Conservation (phyloP, 2,113 vertebrate genomes). For the Phainopepla nitens region DNA sequence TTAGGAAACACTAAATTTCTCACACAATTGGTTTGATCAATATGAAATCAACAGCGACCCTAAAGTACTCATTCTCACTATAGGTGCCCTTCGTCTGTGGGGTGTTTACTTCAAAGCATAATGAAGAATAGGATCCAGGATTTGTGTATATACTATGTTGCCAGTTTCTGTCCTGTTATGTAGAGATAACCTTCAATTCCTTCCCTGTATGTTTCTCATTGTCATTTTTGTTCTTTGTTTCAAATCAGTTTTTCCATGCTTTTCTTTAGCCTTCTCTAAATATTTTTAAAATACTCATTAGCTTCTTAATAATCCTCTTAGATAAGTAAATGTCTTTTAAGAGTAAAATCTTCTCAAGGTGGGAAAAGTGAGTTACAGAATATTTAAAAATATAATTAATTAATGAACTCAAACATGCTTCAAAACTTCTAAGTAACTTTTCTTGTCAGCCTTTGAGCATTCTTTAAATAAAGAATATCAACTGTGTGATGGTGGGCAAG, state of each 20-base stretch:
- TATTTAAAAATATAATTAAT: neutral
- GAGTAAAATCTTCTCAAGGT: neutral
- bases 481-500: neutral
- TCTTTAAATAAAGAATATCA: neutral
- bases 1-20: neutral
- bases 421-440: neutral
- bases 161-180: neutral
- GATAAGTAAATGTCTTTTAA: neutral
- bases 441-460: neutral
- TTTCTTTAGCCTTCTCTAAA: neutral
- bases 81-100: neutral
- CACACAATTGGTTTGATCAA: neutral
- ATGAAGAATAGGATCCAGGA: neutral
- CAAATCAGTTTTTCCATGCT: neutral
- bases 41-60: neutral
- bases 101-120: neutral
- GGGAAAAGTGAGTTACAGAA: neutral
- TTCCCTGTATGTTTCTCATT: neutral
- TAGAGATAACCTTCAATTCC: neutral
- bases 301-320: neutral
- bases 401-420: neutral
- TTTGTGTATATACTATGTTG: neutral
- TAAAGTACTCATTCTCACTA: neutral
- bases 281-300: neutral
- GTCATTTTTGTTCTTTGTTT: neutral